Evolutionary conservation across 2,113 vertebrate genomes (phyloP).

Genomic region (Paratilapia polleni): DNA sequence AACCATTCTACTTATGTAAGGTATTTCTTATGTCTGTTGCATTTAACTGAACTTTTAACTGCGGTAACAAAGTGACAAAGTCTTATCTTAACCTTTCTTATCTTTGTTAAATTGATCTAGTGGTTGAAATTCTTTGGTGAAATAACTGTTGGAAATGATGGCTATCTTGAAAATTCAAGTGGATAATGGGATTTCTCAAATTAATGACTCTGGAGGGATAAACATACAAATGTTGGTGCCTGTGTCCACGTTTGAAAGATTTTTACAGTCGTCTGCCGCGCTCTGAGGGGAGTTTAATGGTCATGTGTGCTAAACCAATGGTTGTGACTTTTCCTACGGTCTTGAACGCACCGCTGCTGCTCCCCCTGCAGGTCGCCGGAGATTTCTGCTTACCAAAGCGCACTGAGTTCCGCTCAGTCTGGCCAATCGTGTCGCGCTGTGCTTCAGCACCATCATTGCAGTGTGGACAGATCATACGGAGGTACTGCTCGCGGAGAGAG

Average conservation of each 20-base stretch:
- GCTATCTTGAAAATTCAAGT: too few relatives aligned
- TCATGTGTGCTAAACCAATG: too few relatives aligned
- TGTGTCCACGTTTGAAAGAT: neutral
- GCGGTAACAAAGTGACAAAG: neutral
- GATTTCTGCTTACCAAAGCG: slow-evolving; percentile 19
- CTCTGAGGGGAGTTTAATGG: too few relatives aligned
- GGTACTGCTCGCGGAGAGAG: slow-evolving; percentile 29
- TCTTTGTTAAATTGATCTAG: neutral
- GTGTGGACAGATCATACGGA: slow-evolving; percentile 55
- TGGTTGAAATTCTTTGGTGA: neutral
- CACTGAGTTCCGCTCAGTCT: slow-evolving; percentile 49
- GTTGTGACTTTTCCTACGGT: slow-evolving; percentile 8
- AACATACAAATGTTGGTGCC: neutral
- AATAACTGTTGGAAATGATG: too few relatives aligned
- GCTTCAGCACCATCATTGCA: slow-evolving; percentile 59
- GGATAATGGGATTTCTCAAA: too few relatives aligned
- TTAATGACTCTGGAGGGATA: neutral
- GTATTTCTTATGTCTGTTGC: neutral
- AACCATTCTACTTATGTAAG: neutral
- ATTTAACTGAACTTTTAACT: neutral
- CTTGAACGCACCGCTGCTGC: slow-evolving; percentile 28
- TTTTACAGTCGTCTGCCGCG: neutral
- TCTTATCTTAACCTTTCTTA: neutral
- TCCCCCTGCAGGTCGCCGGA: slow-evolving; percentile 15
- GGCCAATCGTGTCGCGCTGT: slow-evolving; percentile 60